These are phyloP conservation scores for Candidula unifasciata DNA, from an alignment of 2,888 invertebrate genomes.

Conservation along the genomic window DNA sequence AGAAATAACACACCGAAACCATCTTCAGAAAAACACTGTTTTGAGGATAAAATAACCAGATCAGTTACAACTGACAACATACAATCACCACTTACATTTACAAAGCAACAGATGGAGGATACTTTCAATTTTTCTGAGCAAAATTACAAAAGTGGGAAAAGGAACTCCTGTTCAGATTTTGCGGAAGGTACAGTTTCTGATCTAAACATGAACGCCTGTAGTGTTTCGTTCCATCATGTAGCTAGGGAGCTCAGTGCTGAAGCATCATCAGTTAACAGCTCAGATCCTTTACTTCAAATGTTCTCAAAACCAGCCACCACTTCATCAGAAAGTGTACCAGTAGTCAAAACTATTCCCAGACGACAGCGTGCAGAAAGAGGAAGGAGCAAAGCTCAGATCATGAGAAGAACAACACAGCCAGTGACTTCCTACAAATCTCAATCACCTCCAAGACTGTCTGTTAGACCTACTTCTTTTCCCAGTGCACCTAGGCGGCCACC, in stretches of 20 bases:
- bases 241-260: background rate
- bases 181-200: conserved; percentile 39
- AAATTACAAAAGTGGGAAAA: conserved; percentile 37
- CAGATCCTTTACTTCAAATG: conserved; percentile 65
- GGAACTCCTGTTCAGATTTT: conserved; percentile 35
- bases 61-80: background rate
- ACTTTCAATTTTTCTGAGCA: background rate
- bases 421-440: background rate
- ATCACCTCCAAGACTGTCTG: background rate
- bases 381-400: background rate
- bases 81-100: conserved; percentile 20
- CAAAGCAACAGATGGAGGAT: background rate
- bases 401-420: background rate
- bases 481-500: conserved; percentile 35
- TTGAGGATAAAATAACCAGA: background rate
- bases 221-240: conserved; percentile 18
- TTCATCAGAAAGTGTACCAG: conserved; percentile 53
- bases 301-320: conserved; percentile 61
- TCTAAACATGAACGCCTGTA: background rate
- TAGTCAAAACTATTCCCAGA: conserved; percentile 55
- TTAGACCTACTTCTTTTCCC: conserved; percentile 29
- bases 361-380: conserved; percentile 66
- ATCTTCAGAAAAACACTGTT: conserved; percentile 35
- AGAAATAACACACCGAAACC: conserved; percentile 54
- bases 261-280: conserved; percentile 36